These are phyloP conservation scores for Anolis carolinensis DNA, from an alignment of 2,113 vertebrate species.

Conservation along the genomic window DNA sequence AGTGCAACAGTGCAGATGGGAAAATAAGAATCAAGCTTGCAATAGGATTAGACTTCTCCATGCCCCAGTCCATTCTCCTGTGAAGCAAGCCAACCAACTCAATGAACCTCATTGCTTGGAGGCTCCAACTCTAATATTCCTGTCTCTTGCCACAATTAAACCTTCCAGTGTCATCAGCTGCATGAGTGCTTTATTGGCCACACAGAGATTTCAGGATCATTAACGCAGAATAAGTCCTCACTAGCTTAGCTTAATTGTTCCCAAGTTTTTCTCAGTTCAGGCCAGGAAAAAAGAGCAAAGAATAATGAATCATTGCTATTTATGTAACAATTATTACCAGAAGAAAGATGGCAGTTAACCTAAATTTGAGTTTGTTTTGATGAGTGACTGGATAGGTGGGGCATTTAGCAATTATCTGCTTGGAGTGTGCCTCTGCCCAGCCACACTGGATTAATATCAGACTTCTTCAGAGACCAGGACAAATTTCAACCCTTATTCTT, in stretches of 20 bases:
- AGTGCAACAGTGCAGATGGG: background rate
- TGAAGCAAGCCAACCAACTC: background rate
- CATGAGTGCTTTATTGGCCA: conserved; percentile 3
- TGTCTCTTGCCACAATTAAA: conserved; percentile 31
- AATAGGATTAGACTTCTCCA: background rate
- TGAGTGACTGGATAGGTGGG: background rate
- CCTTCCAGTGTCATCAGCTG: background rate
- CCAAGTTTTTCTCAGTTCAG: conserved; percentile 17
- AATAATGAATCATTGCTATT: background rate
- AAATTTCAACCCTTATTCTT: background rate
- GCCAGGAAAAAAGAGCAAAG: background rate
- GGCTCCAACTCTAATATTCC: conserved; percentile 22
- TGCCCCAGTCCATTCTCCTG: background rate
- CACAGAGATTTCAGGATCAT: conserved; percentile 29
- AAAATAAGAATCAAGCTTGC: background rate
- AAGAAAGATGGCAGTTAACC: conserved; percentile 17
- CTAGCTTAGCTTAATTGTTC: conserved; percentile 27
- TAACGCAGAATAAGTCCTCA: conserved; percentile 31
- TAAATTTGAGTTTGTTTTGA: background rate
- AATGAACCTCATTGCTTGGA: background rate
- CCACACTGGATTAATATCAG: background rate
- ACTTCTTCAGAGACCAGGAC: background rate
- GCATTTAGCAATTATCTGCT: background rate
- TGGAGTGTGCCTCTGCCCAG: background rate
- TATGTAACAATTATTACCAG: conserved; percentile 22